Evolutionary conservation across 2,888 invertebrate species (phyloP).

Genomic region (Tenthredo livida): DNA sequence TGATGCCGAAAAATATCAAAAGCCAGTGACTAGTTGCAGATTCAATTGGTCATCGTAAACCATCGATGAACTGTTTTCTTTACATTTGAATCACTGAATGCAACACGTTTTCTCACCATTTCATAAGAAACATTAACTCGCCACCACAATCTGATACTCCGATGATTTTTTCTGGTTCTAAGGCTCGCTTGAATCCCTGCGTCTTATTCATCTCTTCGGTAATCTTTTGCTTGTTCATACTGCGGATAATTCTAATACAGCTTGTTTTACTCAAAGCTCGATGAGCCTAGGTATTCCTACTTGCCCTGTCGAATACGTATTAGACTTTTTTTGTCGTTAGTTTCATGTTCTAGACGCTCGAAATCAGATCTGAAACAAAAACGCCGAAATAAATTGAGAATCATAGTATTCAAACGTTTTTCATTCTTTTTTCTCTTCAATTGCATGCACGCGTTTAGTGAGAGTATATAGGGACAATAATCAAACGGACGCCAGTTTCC

Average conservation of each 20-base stretch:
- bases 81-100: neutral
- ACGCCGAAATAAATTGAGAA: neutral
- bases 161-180: conserved; percentile 92
- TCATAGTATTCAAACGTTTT: neutral
- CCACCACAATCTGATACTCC: conserved; percentile 95
- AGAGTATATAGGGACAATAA: neutral
- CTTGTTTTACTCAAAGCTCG: neutral
- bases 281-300: neutral
- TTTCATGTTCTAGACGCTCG: neutral
- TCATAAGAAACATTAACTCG: conserved; percentile 92
- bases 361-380: neutral
- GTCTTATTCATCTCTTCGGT: conserved; percentile 82
- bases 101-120: conserved; percentile 84
- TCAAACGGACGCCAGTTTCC: neutral
- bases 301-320: too few species aligned
- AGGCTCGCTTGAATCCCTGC: conserved; percentile 88
- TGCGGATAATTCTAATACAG: neutral
- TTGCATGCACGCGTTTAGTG: neutral
- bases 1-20: neutral
- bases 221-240: conserved; percentile 59
- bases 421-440: neutral
- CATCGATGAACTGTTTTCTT: neutral
- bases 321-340: too few species aligned
- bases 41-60: neutral
- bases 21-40: neutral